Percentiles rank a stretch among this genome's conserved stretches.
phyloP scores from a whole-genome alignment of 2,888 invertebrate species.

The Tribolium freemani region DNA sequence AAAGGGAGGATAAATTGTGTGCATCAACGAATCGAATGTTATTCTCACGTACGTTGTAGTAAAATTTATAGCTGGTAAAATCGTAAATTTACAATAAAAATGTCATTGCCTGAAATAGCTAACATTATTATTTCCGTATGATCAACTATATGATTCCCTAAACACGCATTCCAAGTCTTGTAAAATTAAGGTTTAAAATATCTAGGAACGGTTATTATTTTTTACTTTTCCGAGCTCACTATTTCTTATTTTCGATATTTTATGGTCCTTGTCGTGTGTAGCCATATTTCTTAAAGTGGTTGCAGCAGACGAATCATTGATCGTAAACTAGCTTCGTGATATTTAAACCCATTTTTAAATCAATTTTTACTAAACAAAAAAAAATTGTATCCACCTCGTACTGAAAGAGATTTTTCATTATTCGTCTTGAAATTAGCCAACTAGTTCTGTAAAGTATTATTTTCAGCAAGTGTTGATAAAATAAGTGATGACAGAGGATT shows the following conservation, averaged over 20 bases:
- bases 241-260: not conserved
- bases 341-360: no score
- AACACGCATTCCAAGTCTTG: not conserved
- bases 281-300: no score
- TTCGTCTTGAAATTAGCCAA: no score
- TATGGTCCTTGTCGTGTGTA: no score
- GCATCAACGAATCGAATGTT: slow-evolving; percentile 1
- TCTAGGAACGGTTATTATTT: not conserved
- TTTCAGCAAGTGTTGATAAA: no score
- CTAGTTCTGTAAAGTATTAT: no score
- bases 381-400: no score
- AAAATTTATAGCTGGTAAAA: slow-evolving; percentile 20
- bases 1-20: slow-evolving; percentile 11
- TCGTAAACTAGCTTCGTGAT: no score
- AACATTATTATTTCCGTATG: slow-evolving; percentile 7
- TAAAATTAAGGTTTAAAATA: not conserved
- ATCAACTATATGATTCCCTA: slow-evolving; percentile 2
- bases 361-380: no score
- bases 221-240: not conserved
- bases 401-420: no score
- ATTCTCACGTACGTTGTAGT: slow-evolving; percentile 15
- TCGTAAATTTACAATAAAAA: slow-evolving; percentile 25
- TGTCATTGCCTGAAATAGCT: slow-evolving; percentile 3
- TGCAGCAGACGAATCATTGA: no score
- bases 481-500: no score